Conservation (phyloP, 1,140 invertebrate species). For the Neodiprion lecontei region DNA sequence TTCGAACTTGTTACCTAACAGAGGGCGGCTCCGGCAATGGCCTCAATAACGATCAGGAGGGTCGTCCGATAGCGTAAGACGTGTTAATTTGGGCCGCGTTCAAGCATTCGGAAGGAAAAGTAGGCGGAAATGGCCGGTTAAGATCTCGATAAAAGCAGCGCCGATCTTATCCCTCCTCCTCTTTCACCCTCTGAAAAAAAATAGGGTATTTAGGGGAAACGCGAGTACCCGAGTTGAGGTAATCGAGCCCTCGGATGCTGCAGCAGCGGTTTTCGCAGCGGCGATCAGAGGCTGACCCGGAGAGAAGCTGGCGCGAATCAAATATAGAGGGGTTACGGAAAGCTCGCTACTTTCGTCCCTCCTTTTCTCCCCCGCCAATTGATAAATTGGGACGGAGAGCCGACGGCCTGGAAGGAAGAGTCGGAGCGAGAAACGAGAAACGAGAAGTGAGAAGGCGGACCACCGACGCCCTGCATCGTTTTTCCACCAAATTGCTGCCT, state of each 20-base stretch:
- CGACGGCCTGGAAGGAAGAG: not conserved
- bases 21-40: not conserved
- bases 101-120: not conserved
- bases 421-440: not conserved
- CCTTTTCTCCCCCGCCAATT: not conserved
- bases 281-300: no score
- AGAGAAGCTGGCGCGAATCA: no score
- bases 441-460: not conserved
- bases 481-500: conserved; percentile 4
- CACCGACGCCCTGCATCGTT: not conserved
- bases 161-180: not conserved
- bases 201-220: no score
- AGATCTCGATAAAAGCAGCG: not conserved
- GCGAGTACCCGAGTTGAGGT: no score
- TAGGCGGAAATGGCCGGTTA: not conserved
- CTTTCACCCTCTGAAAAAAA: no score
- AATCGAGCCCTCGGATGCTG: no score
- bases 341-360: no score
- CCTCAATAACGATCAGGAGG: not conserved
- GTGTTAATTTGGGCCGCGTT: not conserved
- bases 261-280: no score
- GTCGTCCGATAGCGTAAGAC: not conserved
- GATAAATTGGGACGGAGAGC: conserved; percentile 2
- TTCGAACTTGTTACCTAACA: not conserved
- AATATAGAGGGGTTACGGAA: no score